These are phyloP conservation scores for Octodon degus DNA, from an alignment of 2,113 vertebrate species.

Conservation along the genomic window DNA sequence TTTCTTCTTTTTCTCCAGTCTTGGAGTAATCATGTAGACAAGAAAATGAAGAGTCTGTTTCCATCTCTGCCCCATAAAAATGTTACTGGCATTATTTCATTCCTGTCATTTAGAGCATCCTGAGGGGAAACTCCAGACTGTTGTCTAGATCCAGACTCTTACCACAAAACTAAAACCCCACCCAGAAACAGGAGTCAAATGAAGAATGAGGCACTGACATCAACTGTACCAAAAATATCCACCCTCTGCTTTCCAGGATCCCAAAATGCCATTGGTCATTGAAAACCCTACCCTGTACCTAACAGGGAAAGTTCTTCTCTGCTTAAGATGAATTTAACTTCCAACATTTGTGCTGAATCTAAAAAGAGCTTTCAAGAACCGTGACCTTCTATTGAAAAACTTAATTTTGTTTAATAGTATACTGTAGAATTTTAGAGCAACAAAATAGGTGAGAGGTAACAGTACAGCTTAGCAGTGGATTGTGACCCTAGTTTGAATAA, in stretches of 20 bases:
- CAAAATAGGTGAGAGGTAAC: slow-evolving; percentile 22
- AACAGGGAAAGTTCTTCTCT: slow-evolving; percentile 72
- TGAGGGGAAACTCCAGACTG: slow-evolving; percentile 75
- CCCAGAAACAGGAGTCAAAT: slow-evolving; percentile 85
- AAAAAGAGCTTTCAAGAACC: slow-evolving; percentile 81
- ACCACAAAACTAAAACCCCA: slow-evolving; percentile 79
- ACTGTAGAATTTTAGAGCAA: slow-evolving; percentile 76
- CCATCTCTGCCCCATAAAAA: slow-evolving; percentile 42
- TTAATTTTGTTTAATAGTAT: slow-evolving; percentile 76
- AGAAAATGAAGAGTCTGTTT: neutral
- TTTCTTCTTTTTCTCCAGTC: neutral
- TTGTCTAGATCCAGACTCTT: slow-evolving; percentile 77
- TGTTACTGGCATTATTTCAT: slow-evolving; percentile 39
- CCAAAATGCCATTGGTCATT: slow-evolving; percentile 82
- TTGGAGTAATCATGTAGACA: neutral
- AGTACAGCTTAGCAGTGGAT: neutral
- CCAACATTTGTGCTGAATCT: slow-evolving; percentile 76
- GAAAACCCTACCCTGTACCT: slow-evolving; percentile 82
- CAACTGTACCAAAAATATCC: slow-evolving; percentile 81
- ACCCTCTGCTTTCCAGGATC: slow-evolving; percentile 86
- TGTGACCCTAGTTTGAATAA: neutral
- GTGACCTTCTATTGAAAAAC: slow-evolving; percentile 83
- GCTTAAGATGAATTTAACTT: slow-evolving; percentile 53
- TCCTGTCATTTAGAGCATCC: slow-evolving; percentile 68
- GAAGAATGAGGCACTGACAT: slow-evolving; percentile 82